Percentiles rank a stretch among this genome's conserved stretches.
Evolutionary conservation across 2,888 invertebrate genomes (phyloP).

Genomic region (Megaustenia siamemsis): DNA sequence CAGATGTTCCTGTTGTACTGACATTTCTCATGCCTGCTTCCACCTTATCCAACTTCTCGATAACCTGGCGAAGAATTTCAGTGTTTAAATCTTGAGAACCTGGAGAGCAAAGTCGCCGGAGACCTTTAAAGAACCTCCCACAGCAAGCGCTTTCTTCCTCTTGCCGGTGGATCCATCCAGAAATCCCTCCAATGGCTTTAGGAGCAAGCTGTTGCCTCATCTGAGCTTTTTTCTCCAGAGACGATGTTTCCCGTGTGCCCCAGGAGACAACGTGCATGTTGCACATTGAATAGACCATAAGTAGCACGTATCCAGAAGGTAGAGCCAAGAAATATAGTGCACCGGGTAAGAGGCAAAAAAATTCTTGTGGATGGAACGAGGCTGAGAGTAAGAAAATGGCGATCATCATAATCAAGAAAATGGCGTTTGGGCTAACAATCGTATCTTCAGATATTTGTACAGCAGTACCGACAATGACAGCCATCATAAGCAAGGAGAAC

Average conservation of each 20-base stretch:
- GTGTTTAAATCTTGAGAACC: slow-evolving; percentile 61
- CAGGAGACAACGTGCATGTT: slow-evolving; percentile 95
- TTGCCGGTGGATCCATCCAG: slow-evolving; percentile 61
- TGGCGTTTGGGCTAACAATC: slow-evolving; percentile 75
- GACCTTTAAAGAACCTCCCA: slow-evolving; percentile 58
- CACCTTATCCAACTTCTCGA: slow-evolving; percentile 66
- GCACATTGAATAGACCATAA: slow-evolving; percentile 93
- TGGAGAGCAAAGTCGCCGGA: slow-evolving; percentile 61
- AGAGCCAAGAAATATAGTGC: slow-evolving; percentile 92
- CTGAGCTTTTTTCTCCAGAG: slow-evolving; percentile 58
- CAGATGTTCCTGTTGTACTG: slow-evolving; percentile 44
- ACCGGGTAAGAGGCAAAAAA: slow-evolving; percentile 71
- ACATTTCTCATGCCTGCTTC: slow-evolving; percentile 64
- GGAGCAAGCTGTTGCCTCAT: slow-evolving; percentile 48
- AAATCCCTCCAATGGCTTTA: slow-evolving; percentile 51
- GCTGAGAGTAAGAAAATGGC: slow-evolving; percentile 74
- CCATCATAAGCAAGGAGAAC: slow-evolving; percentile 77
- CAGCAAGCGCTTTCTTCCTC: slow-evolving; percentile 66
- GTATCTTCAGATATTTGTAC: slow-evolving; percentile 71
- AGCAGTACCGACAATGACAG: slow-evolving; percentile 75
- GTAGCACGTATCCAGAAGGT: slow-evolving; percentile 94
- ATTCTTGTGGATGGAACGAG: slow-evolving; percentile 77
- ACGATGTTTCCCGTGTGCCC: slow-evolving; percentile 89
- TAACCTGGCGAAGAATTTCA: slow-evolving; percentile 64
- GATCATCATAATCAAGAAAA: slow-evolving; percentile 73